Conservation (phyloP, 2,797 vertebrate genomes). For the Sandelia bainsii region DNA sequence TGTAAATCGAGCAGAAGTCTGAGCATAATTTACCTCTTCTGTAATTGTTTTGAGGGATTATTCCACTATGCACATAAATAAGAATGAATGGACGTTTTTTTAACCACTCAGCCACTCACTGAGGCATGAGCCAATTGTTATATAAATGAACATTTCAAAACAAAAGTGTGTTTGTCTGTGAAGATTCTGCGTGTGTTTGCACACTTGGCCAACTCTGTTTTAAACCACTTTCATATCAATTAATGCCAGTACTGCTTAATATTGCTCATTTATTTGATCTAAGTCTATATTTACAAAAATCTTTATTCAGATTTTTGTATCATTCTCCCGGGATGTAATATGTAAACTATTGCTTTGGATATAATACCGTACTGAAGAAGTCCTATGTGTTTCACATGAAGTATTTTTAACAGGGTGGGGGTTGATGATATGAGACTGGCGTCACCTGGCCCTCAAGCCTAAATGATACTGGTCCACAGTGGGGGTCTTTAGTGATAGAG, state of each 20-base stretch:
- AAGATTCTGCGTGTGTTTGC: not conserved
- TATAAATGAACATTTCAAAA: not conserved
- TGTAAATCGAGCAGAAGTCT: not conserved
- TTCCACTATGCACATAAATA: not conserved
- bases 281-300: not conserved
- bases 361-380: not conserved
- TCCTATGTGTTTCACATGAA: slow-evolving; percentile 37
- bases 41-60: slow-evolving; percentile 5
- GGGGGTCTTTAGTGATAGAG: slow-evolving; percentile 71
- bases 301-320: not conserved
- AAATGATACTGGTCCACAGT: slow-evolving; percentile 68
- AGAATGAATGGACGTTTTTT: not conserved
- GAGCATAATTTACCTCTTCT: slow-evolving; percentile 2
- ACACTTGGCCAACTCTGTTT: not conserved
- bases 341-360: not conserved
- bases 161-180: not conserved
- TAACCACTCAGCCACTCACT: not conserved
- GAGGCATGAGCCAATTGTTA: not conserved
- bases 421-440: slow-evolving; percentile 45
- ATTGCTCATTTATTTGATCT: not conserved
- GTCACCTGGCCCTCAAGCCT: slow-evolving; percentile 50
- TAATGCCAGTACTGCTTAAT: not conserved
- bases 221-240: not conserved
- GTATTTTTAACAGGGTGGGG: slow-evolving; percentile 40
- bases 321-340: not conserved